phyloP scores from a whole-genome alignment of 2,888 invertebrate species.

The Muschampia staudingeri region DNA sequence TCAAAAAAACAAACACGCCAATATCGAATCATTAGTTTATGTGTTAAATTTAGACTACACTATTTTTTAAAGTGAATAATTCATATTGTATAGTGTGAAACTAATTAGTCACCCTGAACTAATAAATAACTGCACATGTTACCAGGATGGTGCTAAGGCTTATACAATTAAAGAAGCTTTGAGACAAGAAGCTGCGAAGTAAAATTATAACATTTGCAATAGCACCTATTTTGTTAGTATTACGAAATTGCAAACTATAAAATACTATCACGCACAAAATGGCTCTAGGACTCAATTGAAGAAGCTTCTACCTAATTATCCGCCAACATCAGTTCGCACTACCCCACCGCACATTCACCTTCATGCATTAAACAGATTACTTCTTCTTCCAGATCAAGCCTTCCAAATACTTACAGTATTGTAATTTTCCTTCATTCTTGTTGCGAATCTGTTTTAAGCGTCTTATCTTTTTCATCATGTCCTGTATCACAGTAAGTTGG shows the following conservation, averaged over 20 bases:
- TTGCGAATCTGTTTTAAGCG: constrained; percentile 75
- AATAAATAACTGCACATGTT: constrained; percentile 44
- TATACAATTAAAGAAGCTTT: constrained; percentile 40
- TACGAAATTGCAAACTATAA: constrained; percentile 40
- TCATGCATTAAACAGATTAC: constrained; percentile 82
- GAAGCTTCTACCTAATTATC: constrained; percentile 77
- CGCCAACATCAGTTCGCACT: constrained; percentile 78
- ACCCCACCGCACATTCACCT: constrained; percentile 82
- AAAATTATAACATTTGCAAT: constrained; percentile 37
- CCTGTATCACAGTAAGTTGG: constrained; percentile 77
- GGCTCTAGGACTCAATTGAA: constrained; percentile 81
- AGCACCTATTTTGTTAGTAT: constrained; percentile 38
- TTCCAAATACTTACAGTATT: constrained; percentile 76
- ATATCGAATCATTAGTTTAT: constrained; percentile 73
- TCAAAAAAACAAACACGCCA: constrained; percentile 74
- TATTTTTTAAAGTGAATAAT: constrained; percentile 25
- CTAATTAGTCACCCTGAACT: constrained; percentile 26
- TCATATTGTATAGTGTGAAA: constrained; percentile 24
- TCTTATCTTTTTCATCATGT: constrained; percentile 81
- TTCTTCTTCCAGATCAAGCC: constrained; percentile 78
- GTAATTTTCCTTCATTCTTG: constrained; percentile 80
- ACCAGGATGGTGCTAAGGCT: constrained; percentile 52
- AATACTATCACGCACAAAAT: constrained; percentile 82
- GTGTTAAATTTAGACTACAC: constrained; percentile 76
- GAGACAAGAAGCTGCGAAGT: constrained; percentile 49